Evolutionary conservation across 2,797 vertebrate species (phyloP).

Genomic region (Tamandua tetradactyla): DNA sequence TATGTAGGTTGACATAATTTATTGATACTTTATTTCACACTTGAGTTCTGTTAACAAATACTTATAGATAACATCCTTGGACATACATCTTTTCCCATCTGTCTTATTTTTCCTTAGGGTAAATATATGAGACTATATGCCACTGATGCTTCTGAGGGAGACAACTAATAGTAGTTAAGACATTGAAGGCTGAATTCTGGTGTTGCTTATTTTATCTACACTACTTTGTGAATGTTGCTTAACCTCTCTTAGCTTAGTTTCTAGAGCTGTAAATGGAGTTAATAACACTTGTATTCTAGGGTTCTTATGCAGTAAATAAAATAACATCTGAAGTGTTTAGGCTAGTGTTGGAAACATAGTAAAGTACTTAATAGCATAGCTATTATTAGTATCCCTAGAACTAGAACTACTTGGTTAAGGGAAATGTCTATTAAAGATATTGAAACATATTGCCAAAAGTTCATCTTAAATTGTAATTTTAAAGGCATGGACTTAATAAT

Average conservation of each 20-base stretch:
- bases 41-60: conserved; percentile 60
- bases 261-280: not conserved
- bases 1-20: conserved; percentile 70
- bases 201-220: conserved; percentile 8
- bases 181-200: not conserved
- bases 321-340: not conserved
- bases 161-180: not conserved
- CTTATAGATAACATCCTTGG: conserved; percentile 46
- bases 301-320: not conserved
- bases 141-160: not conserved
- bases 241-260: conserved; percentile 2
- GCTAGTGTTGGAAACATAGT: not conserved
- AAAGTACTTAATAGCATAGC: not conserved
- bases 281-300: not conserved
- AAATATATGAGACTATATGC: not conserved
- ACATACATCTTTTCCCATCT: conserved; percentile 19
- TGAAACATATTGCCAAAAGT: not conserved
- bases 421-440: not conserved
- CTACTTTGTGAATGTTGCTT: not conserved
- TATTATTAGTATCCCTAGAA: conserved; percentile 9
- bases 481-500: not conserved
- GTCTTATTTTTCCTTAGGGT: not conserved
- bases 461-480: not conserved
- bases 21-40: conserved; percentile 60
- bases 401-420: not conserved